Evolutionary conservation across 37 sponge, comb jelly and placozoan genomes (phyloP).

Genomic region (Haliclona indistincta): DNA sequence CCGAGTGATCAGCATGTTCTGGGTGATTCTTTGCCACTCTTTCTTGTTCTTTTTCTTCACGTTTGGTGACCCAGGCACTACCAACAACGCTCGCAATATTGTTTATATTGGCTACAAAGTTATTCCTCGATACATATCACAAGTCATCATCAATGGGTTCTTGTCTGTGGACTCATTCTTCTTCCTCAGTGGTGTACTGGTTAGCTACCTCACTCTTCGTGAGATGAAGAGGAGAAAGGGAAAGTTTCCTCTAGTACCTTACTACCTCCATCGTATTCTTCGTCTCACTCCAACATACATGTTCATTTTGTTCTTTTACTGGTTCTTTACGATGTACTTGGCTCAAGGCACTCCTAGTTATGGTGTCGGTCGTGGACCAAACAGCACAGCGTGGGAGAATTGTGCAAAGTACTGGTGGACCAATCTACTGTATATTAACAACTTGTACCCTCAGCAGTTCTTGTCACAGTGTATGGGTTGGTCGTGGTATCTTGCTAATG

Average conservation of each 20-base stretch:
- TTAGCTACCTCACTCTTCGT: constrained; percentile 56
- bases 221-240: constrained; percentile 51
- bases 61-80: no score
- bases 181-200: constrained; percentile 74
- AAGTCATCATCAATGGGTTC: constrained; percentile 58
- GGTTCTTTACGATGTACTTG: constrained; percentile 18
- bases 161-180: constrained; percentile 76
- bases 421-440: constrained; percentile 67
- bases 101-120: background rate
- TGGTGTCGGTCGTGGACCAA: background rate
- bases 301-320: constrained; percentile 51
- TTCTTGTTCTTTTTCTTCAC: constrained; percentile 17
- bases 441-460: constrained; percentile 53
- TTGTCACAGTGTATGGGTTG: constrained; percentile 39
- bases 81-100: constrained; percentile 7
- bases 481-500: constrained; percentile 70
- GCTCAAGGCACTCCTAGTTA: constrained; percentile 2
- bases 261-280: constrained; percentile 66
- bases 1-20: constrained; percentile 78
- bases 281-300: constrained; percentile 62
- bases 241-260: constrained; percentile 46
- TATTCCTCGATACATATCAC: constrained; percentile 37
- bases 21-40: constrained; percentile 74
- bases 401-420: constrained; percentile 71
- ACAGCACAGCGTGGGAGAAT: background rate